Conservation (phyloP, 2,888 invertebrate genomes). For the Melieria picta region DNA sequence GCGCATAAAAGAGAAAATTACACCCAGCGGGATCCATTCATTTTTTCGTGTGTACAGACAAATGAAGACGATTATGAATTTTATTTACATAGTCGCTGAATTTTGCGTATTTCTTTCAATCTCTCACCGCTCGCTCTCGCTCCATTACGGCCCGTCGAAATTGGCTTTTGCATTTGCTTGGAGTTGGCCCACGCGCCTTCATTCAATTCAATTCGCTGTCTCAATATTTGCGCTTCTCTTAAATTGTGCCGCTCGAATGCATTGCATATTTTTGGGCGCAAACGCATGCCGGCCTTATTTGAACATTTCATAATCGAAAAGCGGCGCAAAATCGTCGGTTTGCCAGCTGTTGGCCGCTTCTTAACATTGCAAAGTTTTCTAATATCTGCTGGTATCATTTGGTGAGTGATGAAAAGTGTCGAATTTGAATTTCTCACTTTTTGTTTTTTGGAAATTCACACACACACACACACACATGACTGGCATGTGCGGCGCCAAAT, state of each 20-base stretch:
- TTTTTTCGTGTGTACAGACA: constrained; percentile 5
- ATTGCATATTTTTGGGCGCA: constrained; percentile 35
- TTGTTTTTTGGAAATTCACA: constrained; percentile 18
- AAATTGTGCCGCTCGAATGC: constrained; percentile 59
- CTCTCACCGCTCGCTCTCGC: background rate
- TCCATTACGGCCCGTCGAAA: background rate
- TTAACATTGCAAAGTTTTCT: constrained; percentile 27
- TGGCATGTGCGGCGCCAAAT: constrained; percentile 12
- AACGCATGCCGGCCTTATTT: background rate
- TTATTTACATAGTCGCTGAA: constrained; percentile 15
- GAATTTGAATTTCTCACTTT: constrained; percentile 18
- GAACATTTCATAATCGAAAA: background rate
- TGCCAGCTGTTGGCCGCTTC: background rate
- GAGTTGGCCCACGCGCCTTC: background rate
- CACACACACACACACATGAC: background rate
- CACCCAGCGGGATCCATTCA: constrained; percentile 49
- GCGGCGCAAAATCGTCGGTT: background rate
- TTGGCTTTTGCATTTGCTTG: background rate
- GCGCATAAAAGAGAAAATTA: constrained; percentile 41
- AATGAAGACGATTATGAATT: constrained; percentile 14
- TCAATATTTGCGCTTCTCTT: constrained; percentile 61
- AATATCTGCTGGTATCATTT: constrained; percentile 15
- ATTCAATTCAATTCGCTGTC: constrained; percentile 57
- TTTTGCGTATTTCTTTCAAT: background rate
- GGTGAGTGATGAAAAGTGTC: background rate